Evolutionary conservation across 2,888 invertebrate species (phyloP), one percentile per base, ranked within the genome.

Genomic region (Lithosia quadra): DNA sequence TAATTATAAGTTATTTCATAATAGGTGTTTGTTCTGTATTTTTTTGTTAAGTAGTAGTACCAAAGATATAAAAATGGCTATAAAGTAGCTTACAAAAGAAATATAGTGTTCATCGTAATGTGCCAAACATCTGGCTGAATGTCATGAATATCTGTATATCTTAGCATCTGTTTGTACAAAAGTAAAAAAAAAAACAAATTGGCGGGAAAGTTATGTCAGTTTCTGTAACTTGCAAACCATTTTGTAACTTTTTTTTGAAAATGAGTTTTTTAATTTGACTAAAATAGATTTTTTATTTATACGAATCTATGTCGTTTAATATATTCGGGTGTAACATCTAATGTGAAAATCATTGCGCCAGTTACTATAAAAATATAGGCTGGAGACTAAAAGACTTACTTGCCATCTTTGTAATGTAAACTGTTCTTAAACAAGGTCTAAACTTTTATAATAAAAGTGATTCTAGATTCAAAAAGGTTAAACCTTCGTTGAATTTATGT

Each of bases 81-180:
- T 72, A 71, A 71, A 73, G 74, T 49, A 74, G 74, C 75, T 79
- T 77, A 75, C 64, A 78, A 59, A 73, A 49, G 56, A 75, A 72
- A 76, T 73, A 80, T 85, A 86, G 91, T 92, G 92, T 92, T 92
- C 90, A 92, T 83, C 80, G 75, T 79, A 74, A 84, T 89, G 92
- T 92, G 92, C 92, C 92, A 92, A 92, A 90, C 76, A 75, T 80
- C 86, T 89, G 91, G 92, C 90, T 80, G 77, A 82, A 78, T 78
- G 73, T 80, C 75, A 77, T 76, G 76, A 69, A 73, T 76, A 74
- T 73, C 71, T 75, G 61, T 68, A 62, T 77, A 72, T 56, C 65
- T 72, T 67, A 74, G 82, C 80, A 73, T 74, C 63, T 74, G 68
- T 75, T 56, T 78, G 69, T 80, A 74, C 73, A 83, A 74, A 60